Evolutionary conservation across 2,113 vertebrate genomes (phyloP), one percentile per base, ranked within the genome.

Genomic region (Prionailurus bengalensis): DNA sequence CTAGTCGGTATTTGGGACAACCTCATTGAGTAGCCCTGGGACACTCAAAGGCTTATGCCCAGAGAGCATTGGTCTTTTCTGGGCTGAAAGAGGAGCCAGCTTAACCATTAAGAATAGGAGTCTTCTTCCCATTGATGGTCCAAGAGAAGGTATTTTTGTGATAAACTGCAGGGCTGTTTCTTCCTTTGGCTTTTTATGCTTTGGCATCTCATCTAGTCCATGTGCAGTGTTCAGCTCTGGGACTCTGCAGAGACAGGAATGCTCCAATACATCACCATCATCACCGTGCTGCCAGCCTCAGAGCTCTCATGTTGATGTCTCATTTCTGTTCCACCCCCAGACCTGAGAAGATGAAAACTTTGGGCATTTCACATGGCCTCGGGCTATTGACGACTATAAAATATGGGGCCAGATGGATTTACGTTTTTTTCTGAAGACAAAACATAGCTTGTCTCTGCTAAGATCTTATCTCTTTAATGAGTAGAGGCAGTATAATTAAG

Each of bases 401-500:
- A 96, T 95, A 97, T 70, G 80, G 84, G 71, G 92, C 89, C 97
- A 97, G 96, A 93, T 98, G 96, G 94, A 92, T 88, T 96, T 98
- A 97, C 86, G 65, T 97, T 97, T 97, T 93, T 63, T 15, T 10
- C 84, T 92, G 89, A 98, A 97, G 95, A 96, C 86, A 95, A 93
- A 97, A 97, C 89, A 78, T 87, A 96, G 86, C 96, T 97, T 97
- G 94, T 89, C 81, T 98, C 63, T 91, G 92, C 95, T 97, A 88
- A 97, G 97, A 98, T 98, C 76, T 97, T 97, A 98, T 98, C 97
- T 94, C 61, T 53, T 95, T 98, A 97, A 97, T 95, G 89, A 97
- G 93, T 61, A 97, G 31, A 95, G 48, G 84, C 79, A 89, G 76
- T 93, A 81, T 97, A 98, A 96, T 97, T 96, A 96, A 97, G 73